Evolutionary conservation across 2,797 vertebrate genomes (phyloP), one percentile per base, ranked within the genome.

Genomic region (Gymnothorax javanicus): DNA sequence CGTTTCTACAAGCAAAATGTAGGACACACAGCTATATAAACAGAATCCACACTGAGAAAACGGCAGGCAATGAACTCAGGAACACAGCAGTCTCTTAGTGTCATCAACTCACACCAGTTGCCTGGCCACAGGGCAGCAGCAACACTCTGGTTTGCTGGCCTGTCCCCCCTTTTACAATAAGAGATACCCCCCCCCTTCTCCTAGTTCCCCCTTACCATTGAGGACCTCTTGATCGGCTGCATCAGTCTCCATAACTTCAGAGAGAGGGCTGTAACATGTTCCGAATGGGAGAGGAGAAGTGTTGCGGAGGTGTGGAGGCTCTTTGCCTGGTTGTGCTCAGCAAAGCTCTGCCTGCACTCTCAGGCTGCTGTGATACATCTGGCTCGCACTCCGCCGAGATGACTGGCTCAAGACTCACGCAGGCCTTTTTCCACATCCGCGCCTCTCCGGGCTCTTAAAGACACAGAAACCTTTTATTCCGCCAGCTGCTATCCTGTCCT

Each of bases 181-280:
- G 71, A 87, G 64, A 79, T n/a, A 33, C 43, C 13, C 60, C 71
- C 71, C 60, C 20, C 13, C 60, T 91, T 90, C 27, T 20, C 62
- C 79, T 60, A 59, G 20, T 20, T 64, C 91, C 90, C 90, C 95
- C 97, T 98, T 96, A 99, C 98, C 98, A 94, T 94, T 94, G 90
- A 95, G 96, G 91, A 94, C 91, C 91, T 97, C 97, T 90, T 93
- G 94, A 90, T 96, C 96, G 92, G 92, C 92, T 91, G 95, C 95
- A 92, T 96, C 95, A 86, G 96, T 94, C 93, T 99, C 97, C 98
- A 99, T 98, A 94, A 92, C 89, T 93, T 94, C 91, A 93, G 94
- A 92, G 94, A 89, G 89, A 91, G 90, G 89, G 91, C 90, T 91
- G 90, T 89, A 90, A 87, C 91, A 91, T 92, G 90, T 90, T 93